Percentiles rank a stretch among this genome's conserved stretches.
These are phyloP conservation scores for Dipodomys ordii DNA, from an alignment of 2,113 vertebrate genomes.

Conservation along the genomic window DNA sequence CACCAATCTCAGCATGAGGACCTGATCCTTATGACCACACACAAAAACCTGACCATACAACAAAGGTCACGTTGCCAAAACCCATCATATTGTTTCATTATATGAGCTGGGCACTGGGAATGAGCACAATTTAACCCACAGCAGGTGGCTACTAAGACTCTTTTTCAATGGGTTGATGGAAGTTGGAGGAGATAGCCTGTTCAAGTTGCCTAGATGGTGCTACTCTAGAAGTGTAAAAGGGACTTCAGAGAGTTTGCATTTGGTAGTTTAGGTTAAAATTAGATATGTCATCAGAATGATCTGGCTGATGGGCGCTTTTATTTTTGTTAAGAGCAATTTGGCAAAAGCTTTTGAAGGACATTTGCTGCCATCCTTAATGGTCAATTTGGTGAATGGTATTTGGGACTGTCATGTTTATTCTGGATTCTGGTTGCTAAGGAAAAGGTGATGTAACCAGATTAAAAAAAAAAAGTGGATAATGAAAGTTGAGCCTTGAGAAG, in stretches of 20 bases:
- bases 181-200: background rate
- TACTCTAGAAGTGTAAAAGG: background rate
- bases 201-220: background rate
- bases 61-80: background rate
- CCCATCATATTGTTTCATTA: background rate
- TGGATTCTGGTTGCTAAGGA: conserved; percentile 68
- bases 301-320: background rate
- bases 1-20: background rate
- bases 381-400: conserved; percentile 51
- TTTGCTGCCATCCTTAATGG: conserved; percentile 10
- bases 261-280: background rate
- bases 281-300: background rate
- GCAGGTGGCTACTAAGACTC: background rate
- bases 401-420: conserved; percentile 56
- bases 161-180: background rate
- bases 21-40: background rate
- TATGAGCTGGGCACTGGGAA: background rate
- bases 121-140: background rate
- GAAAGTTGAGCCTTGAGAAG: background rate
- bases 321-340: conserved; percentile 57
- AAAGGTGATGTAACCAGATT: conserved; percentile 58
- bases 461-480: background rate
- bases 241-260: background rate
- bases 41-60: background rate
- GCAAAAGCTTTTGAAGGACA: background rate